These are phyloP conservation scores for Circaetus cinerascens DNA, from an alignment of 2,113 vertebrate species.

Conservation along the genomic window DNA sequence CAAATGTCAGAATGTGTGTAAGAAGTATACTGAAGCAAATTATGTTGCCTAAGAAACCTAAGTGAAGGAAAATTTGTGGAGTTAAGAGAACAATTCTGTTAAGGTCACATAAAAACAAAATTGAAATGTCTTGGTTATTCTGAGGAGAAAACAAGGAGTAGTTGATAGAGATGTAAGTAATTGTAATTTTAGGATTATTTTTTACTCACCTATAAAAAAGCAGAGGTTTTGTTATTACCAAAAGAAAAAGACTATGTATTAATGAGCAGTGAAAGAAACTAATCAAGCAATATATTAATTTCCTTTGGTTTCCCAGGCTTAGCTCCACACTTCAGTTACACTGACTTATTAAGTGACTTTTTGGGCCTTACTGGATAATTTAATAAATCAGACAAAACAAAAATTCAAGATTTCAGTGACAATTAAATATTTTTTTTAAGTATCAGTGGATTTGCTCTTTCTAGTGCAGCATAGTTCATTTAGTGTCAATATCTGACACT, in stretches of 20 bases:
- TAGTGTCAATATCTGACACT: not conserved
- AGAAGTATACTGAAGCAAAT: not conserved
- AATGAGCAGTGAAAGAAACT: not conserved
- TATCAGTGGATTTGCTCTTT: not conserved
- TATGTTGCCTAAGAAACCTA: not conserved
- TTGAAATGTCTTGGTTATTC: not conserved
- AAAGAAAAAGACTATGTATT: not conserved
- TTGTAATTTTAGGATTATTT: not conserved
- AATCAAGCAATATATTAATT: not conserved
- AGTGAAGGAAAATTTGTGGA: not conserved
- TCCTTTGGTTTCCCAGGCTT: not conserved
- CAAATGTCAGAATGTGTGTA: not conserved
- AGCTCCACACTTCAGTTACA: not conserved
- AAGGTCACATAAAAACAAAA: not conserved
- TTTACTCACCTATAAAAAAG: not conserved
- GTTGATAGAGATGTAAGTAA: not conserved
- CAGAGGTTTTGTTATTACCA: not conserved
- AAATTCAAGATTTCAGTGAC: not conserved
- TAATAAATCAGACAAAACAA: not conserved
- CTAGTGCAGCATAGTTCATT: not conserved
- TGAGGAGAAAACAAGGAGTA: not conserved
- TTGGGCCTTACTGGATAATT: not conserved
- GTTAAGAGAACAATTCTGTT: not conserved
- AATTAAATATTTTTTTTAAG: not conserved
- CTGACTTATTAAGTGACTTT: not conserved